Conservation (phyloP, 2,888 invertebrate species). For the Acrobasis suavella region DNA sequence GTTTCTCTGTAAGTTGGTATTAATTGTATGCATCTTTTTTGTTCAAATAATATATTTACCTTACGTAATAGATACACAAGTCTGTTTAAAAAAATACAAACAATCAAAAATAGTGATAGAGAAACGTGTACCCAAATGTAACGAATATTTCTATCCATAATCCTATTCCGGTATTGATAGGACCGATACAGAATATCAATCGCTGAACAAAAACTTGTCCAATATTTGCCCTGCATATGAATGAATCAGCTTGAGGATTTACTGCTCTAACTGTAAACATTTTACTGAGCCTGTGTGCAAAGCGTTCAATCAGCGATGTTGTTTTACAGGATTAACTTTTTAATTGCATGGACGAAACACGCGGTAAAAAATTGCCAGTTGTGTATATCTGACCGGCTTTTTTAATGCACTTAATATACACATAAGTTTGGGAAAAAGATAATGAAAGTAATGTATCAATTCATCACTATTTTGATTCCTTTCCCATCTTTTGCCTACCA, state of each 20-base stretch:
- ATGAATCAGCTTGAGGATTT: conserved; percentile 15
- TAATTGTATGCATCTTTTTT: no score
- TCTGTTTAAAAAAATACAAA: no score
- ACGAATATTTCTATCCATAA: neutral
- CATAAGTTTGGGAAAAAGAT: no score
- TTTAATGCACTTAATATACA: no score
- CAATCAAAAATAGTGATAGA: no score
- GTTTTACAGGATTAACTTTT: neutral
- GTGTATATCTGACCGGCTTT: no score
- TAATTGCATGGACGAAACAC: neutral
- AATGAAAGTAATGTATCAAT: neutral
- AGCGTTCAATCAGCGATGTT: neutral
- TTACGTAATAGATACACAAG: no score
- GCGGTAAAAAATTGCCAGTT: no score
- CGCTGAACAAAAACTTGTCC: conserved; percentile 7
- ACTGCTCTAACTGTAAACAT: conserved; percentile 12
- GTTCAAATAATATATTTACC: no score
- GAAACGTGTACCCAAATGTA: no score
- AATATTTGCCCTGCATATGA: conserved; percentile 15
- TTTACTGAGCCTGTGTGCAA: neutral
- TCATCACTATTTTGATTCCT: neutral
- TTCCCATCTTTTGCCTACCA: neutral
- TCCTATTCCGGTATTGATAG: conserved; percentile 1
- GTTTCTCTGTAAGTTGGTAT: no score
- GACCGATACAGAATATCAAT: conserved; percentile 13